These are phyloP conservation scores for Aphodius granarius DNA, from an alignment of 2,888 invertebrate genomes.

Conservation along the genomic window DNA sequence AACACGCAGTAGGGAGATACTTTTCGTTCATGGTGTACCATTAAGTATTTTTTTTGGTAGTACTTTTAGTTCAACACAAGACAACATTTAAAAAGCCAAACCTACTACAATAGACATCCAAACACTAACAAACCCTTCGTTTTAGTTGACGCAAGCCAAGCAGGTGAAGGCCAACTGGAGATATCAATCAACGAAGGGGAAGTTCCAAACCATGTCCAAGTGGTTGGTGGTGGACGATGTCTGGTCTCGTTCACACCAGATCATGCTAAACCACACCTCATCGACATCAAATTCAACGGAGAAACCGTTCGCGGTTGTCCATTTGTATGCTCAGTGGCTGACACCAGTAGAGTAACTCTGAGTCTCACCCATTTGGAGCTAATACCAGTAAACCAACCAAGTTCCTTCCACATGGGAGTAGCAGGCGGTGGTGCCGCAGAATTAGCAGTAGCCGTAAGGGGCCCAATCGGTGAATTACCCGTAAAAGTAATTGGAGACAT, in stretches of 20 bases:
- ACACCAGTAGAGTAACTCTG: constrained; percentile 74
- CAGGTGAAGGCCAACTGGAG: constrained; percentile 98
- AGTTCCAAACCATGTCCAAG: constrained; percentile 97
- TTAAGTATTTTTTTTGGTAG: too few species aligned
- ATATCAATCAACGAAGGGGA: constrained; percentile 99
- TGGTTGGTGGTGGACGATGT: constrained; percentile 93
- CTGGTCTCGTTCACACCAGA: constrained; percentile 94
- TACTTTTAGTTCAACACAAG: background rate
- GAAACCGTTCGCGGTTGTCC: constrained; percentile 92
- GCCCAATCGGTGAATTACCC: constrained; percentile 84
- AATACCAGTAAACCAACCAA: constrained; percentile 80
- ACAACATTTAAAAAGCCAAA: background rate
- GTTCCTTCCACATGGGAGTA: constrained; percentile 78
- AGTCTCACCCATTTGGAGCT: constrained; percentile 78
- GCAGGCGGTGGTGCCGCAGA: constrained; percentile 77
- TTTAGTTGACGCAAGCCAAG: constrained; percentile 95
- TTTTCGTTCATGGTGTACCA: too few species aligned
- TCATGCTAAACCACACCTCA: constrained; percentile 85
- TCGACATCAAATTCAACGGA: constrained; percentile 95
- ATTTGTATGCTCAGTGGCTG: constrained; percentile 82
- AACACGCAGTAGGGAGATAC: too few species aligned
- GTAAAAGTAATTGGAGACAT: constrained; percentile 88
- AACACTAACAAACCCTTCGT: constrained; percentile 36
- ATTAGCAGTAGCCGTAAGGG: constrained; percentile 84
- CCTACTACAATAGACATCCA: too few species aligned